phyloP scores from a whole-genome alignment of 2,888 invertebrate species.

The Prenolepis imparis region DNA sequence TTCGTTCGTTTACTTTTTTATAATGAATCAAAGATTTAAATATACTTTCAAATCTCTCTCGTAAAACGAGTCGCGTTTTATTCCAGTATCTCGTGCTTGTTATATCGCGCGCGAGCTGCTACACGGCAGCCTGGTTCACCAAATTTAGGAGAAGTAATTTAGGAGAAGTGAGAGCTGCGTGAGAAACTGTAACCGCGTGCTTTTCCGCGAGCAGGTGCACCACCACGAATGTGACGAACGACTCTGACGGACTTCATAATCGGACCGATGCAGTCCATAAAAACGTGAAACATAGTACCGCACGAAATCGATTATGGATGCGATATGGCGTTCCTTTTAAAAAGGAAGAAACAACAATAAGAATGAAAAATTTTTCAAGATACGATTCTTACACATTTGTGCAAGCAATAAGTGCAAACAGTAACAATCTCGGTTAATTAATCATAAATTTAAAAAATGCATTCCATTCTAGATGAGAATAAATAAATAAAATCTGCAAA shows the following conservation, averaged over 20 bases:
- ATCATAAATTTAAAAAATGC: not conserved
- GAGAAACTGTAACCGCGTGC: conserved; percentile 20
- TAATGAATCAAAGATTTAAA: not conserved
- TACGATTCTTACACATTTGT: not conserved
- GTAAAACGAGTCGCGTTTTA: not conserved
- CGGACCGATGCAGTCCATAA: not conserved
- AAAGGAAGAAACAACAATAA: not conserved
- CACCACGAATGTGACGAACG: conserved; percentile 19
- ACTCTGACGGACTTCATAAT: conserved; percentile 7
- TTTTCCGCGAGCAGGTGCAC: conserved; percentile 30
- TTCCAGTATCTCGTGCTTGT: not conserved
- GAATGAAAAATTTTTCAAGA: not conserved
- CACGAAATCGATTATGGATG: conserved; percentile 5
- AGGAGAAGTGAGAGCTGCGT: conserved; percentile 21
- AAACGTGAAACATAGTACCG: not conserved
- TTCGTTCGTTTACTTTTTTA: not conserved
- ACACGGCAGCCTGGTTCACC: not conserved
- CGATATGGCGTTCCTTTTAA: not conserved
- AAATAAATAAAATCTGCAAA: not conserved
- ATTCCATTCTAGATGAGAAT: not conserved
- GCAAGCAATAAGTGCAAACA: not conserved
- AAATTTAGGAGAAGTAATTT: conserved; percentile 25
- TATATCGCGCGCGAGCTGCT: not conserved
- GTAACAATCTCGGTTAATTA: not conserved
- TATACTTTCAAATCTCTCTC: not conserved